Evolutionary conservation across 1,140 invertebrate species (phyloP).

Genomic region (Polypedilum vanderplanki): DNA sequence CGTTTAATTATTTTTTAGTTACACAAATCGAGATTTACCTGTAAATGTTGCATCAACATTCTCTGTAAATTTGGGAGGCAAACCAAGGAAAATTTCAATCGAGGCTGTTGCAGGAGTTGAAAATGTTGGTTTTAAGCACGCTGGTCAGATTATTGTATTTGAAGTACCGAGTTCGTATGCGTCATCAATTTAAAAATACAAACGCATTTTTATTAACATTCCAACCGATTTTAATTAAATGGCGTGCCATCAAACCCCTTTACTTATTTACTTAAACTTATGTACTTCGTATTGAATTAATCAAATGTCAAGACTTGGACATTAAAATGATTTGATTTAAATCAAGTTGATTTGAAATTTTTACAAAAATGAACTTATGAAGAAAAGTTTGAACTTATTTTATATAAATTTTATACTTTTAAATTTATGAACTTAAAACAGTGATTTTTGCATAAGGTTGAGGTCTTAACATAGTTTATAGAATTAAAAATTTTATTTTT

Average conservation of each 20-base stretch:
- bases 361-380: too few relatives aligned
- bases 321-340: too few relatives aligned
- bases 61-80: conserved; percentile 38
- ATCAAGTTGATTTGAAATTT: too few relatives aligned
- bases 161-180: conserved; percentile 40
- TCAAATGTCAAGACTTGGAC: too few relatives aligned
- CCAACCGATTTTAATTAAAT: not conserved
- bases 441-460: too few relatives aligned
- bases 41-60: conserved; percentile 40
- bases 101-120: conserved; percentile 40
- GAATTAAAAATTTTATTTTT: too few relatives aligned
- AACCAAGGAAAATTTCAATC: conserved; percentile 38
- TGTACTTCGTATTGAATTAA: not conserved
- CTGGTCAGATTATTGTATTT: conserved; percentile 39
- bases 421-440: too few relatives aligned
- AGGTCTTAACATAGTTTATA: too few relatives aligned
- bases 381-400: too few relatives aligned
- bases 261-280: too few relatives aligned
- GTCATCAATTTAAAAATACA: conserved; percentile 6
- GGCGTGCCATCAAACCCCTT: too few relatives aligned
- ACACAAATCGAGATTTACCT: conserved; percentile 37
- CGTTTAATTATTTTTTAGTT: not conserved
- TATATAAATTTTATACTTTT: too few relatives aligned
- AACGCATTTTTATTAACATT: not conserved
- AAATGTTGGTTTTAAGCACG: conserved; percentile 38